phyloP scores from a whole-genome alignment of 2,113 vertebrate species.

The Dermatemys mawii region DNA sequence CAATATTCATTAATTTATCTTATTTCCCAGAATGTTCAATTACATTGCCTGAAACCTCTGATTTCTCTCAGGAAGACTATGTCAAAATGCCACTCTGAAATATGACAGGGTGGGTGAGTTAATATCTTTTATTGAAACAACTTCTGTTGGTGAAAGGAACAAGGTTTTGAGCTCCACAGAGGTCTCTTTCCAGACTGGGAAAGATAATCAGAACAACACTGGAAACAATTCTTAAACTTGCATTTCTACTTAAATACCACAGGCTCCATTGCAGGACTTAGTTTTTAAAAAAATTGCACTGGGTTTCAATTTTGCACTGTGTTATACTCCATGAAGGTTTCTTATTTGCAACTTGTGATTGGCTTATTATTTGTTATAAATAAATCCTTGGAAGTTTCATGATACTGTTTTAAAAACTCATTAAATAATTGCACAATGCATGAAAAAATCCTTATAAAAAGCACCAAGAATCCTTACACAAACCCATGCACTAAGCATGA shows the following conservation, averaged over 20 bases:
- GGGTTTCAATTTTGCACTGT: background rate
- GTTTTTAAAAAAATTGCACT: background rate
- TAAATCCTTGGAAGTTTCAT: background rate
- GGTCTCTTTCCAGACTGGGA: background rate
- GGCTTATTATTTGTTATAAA: background rate
- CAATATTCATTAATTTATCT: background rate
- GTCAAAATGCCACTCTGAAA: background rate
- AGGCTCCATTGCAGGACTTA: background rate
- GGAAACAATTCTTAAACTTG: background rate
- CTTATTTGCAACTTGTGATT: background rate
- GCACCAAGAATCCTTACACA: background rate
- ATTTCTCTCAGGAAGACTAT: slow-evolving; percentile 4
- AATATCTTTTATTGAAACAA: background rate
- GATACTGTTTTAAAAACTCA: background rate
- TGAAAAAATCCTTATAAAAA: background rate
- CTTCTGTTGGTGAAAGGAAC: background rate
- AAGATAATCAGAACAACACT: background rate
- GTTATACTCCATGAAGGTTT: background rate
- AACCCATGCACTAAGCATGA: background rate
- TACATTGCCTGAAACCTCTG: background rate
- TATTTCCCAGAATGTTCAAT: slow-evolving; percentile 25
- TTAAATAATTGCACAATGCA: background rate
- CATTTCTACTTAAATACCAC: background rate
- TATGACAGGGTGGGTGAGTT: background rate
- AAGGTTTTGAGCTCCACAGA: background rate